Base-by-base conservation (phyloP, 2,113 vertebrate genomes). In the Morone saxatilis region DNA sequence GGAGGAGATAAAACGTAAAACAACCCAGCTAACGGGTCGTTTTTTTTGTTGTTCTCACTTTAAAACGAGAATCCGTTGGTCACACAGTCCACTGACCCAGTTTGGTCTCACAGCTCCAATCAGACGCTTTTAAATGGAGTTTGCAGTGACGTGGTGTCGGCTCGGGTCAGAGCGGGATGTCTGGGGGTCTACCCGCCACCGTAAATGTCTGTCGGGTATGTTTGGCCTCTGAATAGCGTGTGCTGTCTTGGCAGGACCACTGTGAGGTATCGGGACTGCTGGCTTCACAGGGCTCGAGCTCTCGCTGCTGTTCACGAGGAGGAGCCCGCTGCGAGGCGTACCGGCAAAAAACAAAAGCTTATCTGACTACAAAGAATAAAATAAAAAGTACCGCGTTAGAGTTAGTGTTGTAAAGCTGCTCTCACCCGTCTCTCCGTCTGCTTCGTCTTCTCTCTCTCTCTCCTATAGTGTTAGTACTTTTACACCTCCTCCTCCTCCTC, bases 391-490 rank as follows among this genome's bases (percentile, higher is more conserved):
- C 57, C 48, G 65, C 76, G 31, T 31, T 31, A 31, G 79, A 81
- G 62, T 86, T 94, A 92, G 91, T 92, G 90, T 89, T 65, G 78
- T 71, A 25, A 84, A 83, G 83, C 88, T 76, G 86, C 86, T 78
- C 66, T 50, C 76, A 50, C 60, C 70, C 75, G 54, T 80, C 86
- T 89, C 76, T 80, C 70, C 67, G 11, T 79, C 63, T 59, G 69
- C 75, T 51, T 59, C 10, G 22, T 54, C 73, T 8, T 72, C 69
- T 78, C 60, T 86, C 83, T 74, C 81, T 63, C 78, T 81, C 86
- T 80, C 70, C 0, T 31, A 5, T 88, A 91, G 86, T 88, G 89
- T 89, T 91, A 91, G 89, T 94, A 91, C 88, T 71, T 20, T 70
- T 3, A 66, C 70, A 53, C 63, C 67, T 79, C 76, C 92, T 91